Conservation (phyloP, 2,113 vertebrate species). For the Rhabdomys dilectus region DNA sequence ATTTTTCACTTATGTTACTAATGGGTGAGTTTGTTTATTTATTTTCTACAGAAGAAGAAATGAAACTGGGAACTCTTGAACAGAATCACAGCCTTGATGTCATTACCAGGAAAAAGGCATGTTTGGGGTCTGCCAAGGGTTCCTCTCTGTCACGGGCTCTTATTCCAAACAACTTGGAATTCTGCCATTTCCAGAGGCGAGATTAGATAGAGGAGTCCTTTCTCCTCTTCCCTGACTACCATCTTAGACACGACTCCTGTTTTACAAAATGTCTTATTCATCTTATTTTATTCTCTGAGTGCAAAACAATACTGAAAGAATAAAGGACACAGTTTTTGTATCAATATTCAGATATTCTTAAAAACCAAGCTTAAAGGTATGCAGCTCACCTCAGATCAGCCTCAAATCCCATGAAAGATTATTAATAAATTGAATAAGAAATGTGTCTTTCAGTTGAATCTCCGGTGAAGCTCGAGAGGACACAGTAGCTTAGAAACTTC, state of each 20-base stretch:
- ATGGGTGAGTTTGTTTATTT: constrained; percentile 57
- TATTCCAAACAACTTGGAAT: neutral
- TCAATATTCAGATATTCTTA: constrained; percentile 7
- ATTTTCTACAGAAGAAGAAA: constrained; percentile 16
- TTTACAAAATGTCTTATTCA: neutral
- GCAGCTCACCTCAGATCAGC: neutral
- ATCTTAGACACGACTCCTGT: neutral
- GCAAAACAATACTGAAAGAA: constrained; percentile 18
- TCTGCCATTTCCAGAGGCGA: neutral
- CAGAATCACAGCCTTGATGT: constrained; percentile 49
- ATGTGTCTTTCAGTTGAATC: neutral
- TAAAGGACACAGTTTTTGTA: neutral
- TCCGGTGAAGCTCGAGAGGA: neutral
- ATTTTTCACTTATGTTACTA: constrained; percentile 68
- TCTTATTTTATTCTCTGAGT: constrained; percentile 24
- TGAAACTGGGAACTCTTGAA: neutral
- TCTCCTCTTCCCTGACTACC: neutral
- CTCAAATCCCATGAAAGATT: neutral
- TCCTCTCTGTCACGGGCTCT: neutral
- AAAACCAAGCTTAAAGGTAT: neutral
- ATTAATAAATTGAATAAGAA: constrained; percentile 29
- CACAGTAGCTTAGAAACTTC: neutral
- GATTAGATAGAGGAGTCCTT: neutral
- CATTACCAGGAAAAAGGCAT: neutral
- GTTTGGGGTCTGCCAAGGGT: neutral